phyloP scores from a whole-genome alignment of 2,888 invertebrate species.

The Melinaea marsaeus region DNA sequence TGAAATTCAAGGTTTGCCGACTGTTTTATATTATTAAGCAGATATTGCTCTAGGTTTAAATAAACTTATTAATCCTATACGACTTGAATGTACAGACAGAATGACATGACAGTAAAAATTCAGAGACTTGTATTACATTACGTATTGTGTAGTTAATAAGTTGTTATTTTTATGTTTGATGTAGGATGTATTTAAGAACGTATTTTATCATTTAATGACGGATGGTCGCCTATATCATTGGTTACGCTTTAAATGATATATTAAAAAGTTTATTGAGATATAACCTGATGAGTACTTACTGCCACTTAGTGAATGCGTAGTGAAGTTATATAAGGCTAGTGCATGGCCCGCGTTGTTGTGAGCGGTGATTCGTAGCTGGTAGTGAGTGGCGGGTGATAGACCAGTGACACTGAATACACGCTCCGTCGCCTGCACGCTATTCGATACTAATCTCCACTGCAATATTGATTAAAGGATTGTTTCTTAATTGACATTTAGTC shows the following conservation, averaged over 20 bases:
- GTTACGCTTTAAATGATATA: not conserved
- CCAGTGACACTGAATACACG: constrained; percentile 89
- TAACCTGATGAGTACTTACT: constrained; percentile 69
- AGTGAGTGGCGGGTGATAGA: constrained; percentile 85
- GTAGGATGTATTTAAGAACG: too few relatives aligned
- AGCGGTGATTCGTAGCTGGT: constrained; percentile 86
- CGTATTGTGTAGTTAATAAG: constrained; percentile 24
- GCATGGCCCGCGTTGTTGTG: constrained; percentile 93
- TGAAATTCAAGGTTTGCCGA: too few relatives aligned
- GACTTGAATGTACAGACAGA: too few relatives aligned
- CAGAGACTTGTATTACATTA: not conserved
- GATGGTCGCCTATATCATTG: too few relatives aligned
- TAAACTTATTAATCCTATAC: too few relatives aligned
- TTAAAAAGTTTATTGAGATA: too few relatives aligned
- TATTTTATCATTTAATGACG: too few relatives aligned
- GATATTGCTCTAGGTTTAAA: too few relatives aligned
- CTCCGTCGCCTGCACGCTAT: constrained; percentile 88
- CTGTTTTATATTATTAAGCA: too few relatives aligned
- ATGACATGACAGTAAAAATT: too few relatives aligned
- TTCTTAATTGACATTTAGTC: not conserved
- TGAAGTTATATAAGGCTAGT: constrained; percentile 89
- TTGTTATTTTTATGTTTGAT: too few relatives aligned
- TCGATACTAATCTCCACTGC: constrained; percentile 88
- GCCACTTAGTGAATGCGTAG: constrained; percentile 86
- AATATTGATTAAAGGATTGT: constrained; percentile 9